Evolutionary conservation across 2,888 invertebrate genomes (phyloP), one percentile per base, ranked within the genome.

Genomic region (Nymphalis polychloros): DNA sequence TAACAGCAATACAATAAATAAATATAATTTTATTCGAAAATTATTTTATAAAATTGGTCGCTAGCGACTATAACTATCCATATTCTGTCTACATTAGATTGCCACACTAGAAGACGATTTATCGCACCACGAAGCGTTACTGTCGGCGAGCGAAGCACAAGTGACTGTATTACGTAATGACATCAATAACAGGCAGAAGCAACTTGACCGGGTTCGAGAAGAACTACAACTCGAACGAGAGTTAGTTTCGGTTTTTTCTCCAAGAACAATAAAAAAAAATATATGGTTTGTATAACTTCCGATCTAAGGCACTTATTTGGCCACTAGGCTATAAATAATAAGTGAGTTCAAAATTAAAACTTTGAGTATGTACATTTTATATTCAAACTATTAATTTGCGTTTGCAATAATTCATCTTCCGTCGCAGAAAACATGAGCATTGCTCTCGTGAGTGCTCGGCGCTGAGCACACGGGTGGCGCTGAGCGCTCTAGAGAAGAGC

Each of bases 71-170:
- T 41, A 41, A 41, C 10, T 41, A 10, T 41, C 13, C 2, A 6
- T 3, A 16, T 1, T 23, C 16, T 52, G 16, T 4, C 16, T 23
- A 6, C 5, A 16, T 10, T 55, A 57, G 57, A 57, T 57, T 10
- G 35, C n/a, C 2, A 41, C n/a, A 8, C 7, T 57, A 27, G 57
- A 57, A 41, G 57, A 57, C 8, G 57, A 57, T 41, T 67, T 89
- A 64, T 68, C 79, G 0, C 82, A 85, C 59, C 86, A 86, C 75
- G 87, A 86, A 71, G 80, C 81, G 19, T 74, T 85, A 72, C 76
- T 89, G 70, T 62, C 80, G 3, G 74, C 78, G 4, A 84, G 85
- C 0, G 87, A 78, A 13, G 85, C 84, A 64, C 83, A 77, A 66
- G 78, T 73, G n/a, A 75, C 71, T 41, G 76, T 71, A 63, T 77